Percentiles rank a stretch among this genome's conserved stretches.
Conservation (phyloP, 2,797 vertebrate genomes). For the Rhynchotus rufescens region DNA sequence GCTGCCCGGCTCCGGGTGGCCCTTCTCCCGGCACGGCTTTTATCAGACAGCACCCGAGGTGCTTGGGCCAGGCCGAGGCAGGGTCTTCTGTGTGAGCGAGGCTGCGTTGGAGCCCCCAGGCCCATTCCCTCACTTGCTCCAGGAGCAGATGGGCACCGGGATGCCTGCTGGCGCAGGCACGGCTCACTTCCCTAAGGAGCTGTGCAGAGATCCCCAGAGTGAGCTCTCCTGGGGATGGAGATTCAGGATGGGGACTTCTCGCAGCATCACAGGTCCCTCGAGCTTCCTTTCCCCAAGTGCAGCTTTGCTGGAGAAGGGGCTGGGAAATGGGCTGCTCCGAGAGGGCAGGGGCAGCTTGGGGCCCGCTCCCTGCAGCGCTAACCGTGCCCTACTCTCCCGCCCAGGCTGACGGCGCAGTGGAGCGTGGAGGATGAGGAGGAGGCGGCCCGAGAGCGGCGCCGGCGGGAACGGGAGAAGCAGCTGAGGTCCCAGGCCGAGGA, state of each 20-base stretch:
- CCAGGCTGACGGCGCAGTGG: slow-evolving; percentile 87
- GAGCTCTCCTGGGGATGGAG: not conserved
- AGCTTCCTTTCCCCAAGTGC: not conserved
- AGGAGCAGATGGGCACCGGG: not conserved
- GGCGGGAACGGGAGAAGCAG: slow-evolving; percentile 79
- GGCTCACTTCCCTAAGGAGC: not conserved
- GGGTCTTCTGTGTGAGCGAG: not conserved
- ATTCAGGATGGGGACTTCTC: not conserved
- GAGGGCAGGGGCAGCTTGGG: not conserved
- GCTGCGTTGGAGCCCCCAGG: not conserved
- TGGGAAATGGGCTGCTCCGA: no score
- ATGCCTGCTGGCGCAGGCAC: not conserved
- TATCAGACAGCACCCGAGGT: not conserved
- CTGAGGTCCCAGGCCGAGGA: slow-evolving; percentile 67
- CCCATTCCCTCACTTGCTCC: not conserved
- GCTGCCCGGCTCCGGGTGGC: not conserved
- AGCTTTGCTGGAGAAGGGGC: not conserved
- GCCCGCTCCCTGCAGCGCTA: not conserved
- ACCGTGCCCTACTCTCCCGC: slow-evolving; percentile 24
- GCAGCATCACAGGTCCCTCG: not conserved
- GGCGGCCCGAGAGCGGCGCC: slow-evolving; percentile 80
- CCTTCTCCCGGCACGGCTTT: not conserved
- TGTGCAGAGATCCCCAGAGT: not conserved
- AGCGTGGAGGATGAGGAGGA: slow-evolving; percentile 90
- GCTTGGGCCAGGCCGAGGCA: not conserved